A percentile compares a stretch with the other conserved stretches of the same genome.
Evolutionary conservation across 2,113 vertebrate species (phyloP).

Genomic region (Sylvia atricapilla): DNA sequence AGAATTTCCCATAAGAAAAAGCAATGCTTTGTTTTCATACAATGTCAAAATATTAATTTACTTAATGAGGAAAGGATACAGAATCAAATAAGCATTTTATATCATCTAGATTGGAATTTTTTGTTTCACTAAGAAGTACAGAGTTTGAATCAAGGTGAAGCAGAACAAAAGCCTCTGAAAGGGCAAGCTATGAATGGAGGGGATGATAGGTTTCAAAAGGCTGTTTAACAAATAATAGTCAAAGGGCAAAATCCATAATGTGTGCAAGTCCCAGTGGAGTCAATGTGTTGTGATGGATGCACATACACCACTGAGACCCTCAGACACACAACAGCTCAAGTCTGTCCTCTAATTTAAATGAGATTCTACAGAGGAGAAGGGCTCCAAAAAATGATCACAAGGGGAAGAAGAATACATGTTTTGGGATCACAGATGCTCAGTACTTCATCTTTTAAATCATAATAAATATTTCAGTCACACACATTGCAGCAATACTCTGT

Average conservation of each 20-base stretch:
- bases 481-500: background rate
- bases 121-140: background rate
- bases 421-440: background rate
- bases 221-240: background rate
- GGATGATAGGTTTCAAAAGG: background rate
- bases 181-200: background rate
- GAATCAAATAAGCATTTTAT: background rate
- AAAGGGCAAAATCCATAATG: background rate
- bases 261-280: background rate
- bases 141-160: background rate
- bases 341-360: background rate
- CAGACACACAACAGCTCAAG: background rate
- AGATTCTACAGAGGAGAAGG: background rate
- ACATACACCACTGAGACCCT: background rate
- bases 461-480: background rate
- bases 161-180: background rate
- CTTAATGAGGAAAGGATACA: background rate
- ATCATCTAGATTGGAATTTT: background rate
- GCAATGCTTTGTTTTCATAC: fast-evolving
- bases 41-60: background rate
- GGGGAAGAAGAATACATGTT: background rate
- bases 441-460: background rate
- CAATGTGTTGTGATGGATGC: background rate
- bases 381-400: background rate
- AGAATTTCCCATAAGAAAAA: background rate